Evolutionary conservation across 2,797 vertebrate genomes (phyloP).

Genomic region (Mus spretus): DNA sequence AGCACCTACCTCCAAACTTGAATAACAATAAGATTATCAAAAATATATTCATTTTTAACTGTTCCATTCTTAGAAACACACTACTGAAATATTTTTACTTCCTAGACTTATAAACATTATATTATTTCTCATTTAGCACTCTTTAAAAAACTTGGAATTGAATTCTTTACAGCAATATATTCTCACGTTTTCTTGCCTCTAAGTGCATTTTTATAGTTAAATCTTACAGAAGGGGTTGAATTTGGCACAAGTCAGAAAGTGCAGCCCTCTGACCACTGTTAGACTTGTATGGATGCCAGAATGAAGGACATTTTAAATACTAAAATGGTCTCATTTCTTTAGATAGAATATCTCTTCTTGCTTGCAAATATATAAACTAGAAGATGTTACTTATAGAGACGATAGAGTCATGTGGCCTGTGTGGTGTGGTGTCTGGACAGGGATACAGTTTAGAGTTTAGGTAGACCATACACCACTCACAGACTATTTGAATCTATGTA

Average conservation of each 20-base stretch:
- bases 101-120: background rate
- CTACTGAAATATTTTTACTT: slow-evolving; percentile 32
- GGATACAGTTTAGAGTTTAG: slow-evolving; percentile 43
- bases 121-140: background rate
- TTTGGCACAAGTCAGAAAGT: background rate
- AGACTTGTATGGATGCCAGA: background rate
- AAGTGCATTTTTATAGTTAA: background rate
- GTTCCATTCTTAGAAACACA: background rate
- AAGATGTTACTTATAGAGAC: slow-evolving; percentile 25
- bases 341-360: slow-evolving; percentile 49
- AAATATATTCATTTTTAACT: background rate
- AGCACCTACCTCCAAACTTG: background rate
- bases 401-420: background rate
- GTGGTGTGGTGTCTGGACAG: background rate
- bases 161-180: background rate
- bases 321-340: background rate
- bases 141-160: slow-evolving; percentile 26
- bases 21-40: background rate
- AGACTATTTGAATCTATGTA: background rate
- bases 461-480: background rate
- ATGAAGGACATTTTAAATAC: background rate
- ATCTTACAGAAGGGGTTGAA: background rate
- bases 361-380: background rate
- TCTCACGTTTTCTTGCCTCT: slow-evolving; percentile 5
- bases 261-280: background rate